Evolutionary conservation across 2,888 invertebrate species (phyloP).

Genomic region (Oligia fasciuncula): DNA sequence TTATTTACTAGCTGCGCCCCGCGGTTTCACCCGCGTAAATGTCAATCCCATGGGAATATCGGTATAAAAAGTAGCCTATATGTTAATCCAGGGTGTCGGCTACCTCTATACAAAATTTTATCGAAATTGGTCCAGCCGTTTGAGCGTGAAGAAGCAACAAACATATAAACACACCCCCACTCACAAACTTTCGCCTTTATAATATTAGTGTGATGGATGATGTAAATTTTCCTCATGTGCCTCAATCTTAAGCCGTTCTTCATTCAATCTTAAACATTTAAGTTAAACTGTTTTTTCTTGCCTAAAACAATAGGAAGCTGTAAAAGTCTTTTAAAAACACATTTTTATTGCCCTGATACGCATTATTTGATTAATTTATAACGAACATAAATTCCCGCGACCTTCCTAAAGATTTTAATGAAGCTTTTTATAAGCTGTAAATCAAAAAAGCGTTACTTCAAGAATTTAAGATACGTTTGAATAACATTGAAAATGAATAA

Average conservation of each 20-base stretch:
- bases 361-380: conserved; percentile 55
- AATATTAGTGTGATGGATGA: neutral
- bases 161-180: too few species aligned
- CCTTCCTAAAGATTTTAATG: conserved; percentile 58
- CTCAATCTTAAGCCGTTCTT: neutral
- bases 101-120: too few species aligned
- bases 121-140: too few species aligned
- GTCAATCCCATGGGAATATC: too few species aligned
- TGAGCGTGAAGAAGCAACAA: too few species aligned
- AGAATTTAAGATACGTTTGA: conserved; percentile 30
- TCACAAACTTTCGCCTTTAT: too few species aligned
- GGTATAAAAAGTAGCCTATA: too few species aligned
- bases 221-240: neutral
- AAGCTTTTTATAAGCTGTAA: conserved; percentile 52
- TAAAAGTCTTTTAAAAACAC: conserved; percentile 14
- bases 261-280: neutral
- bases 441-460: conserved; percentile 40
- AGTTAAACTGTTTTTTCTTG: neutral
- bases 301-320: conserved; percentile 18
- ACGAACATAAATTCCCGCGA: conserved; percentile 41
- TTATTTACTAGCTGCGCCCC: neutral
- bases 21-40: too few species aligned
- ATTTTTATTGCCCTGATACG: conserved; percentile 14
- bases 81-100: too few species aligned
- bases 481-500: conserved; percentile 30